Conservation (phyloP, 2,797 vertebrate genomes). For the Pantherophis vulpinus region DNA sequence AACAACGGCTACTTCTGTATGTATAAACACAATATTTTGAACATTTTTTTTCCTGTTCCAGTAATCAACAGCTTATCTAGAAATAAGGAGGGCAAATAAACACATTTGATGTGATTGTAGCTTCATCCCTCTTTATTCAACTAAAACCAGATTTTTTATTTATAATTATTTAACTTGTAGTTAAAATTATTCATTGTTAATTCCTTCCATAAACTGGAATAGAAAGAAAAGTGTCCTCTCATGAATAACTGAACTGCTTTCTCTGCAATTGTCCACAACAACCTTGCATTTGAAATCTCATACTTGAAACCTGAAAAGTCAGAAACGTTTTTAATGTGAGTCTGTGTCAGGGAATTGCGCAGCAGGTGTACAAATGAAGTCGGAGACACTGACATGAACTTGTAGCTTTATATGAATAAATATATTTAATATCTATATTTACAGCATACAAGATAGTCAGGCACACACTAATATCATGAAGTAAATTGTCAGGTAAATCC, state of each 20-base stretch:
- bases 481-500: not conserved
- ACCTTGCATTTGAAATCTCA: not conserved
- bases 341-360: not conserved
- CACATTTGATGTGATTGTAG: not conserved
- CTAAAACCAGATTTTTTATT: constrained; percentile 33
- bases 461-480: not conserved
- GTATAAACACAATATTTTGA: not conserved
- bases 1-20: constrained; percentile 14
- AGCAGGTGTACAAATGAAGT: not conserved
- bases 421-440: not conserved
- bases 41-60: constrained; percentile 10
- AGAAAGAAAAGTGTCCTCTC: not conserved
- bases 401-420: not conserved
- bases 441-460: not conserved
- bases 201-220: constrained; percentile 7
- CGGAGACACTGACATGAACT: not conserved
- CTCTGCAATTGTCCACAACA: not conserved
- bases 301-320: not conserved
- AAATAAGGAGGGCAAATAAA: not conserved
- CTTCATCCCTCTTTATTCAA: constrained; percentile 25
- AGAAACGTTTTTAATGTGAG: not conserved
- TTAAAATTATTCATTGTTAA: not conserved
- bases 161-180: not conserved
- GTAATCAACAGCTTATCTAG: constrained; percentile 38
- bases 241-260: constrained; percentile 5